phyloP scores from a whole-genome alignment of 2,797 vertebrate genomes.

The Thamnophis elegans region DNA sequence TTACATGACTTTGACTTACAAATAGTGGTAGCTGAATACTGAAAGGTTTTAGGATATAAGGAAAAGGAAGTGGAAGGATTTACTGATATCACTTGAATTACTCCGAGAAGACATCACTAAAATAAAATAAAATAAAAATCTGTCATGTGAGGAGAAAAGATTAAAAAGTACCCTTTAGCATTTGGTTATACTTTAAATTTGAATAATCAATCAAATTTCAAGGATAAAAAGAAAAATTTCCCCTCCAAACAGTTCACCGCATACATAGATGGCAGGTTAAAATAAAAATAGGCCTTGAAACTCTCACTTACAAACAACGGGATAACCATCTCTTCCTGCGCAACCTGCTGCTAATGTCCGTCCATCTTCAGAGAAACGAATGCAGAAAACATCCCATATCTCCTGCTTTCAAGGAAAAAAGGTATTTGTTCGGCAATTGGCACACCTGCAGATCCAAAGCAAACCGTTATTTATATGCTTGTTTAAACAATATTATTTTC shows the following conservation, averaged over 20 bases:
- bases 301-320: slow-evolving; percentile 82
- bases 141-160: not conserved
- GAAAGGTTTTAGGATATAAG: not conserved
- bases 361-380: slow-evolving; percentile 88
- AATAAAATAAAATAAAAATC: not conserved
- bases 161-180: not conserved
- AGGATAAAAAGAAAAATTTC: not conserved
- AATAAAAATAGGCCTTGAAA: not conserved
- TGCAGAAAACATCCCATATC: slow-evolving; percentile 89
- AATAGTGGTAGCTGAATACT: not conserved
- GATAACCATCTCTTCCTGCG: slow-evolving; percentile 89
- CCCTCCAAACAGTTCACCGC: not conserved
- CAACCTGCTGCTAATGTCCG: slow-evolving; percentile 88
- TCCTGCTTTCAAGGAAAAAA: slow-evolving; percentile 85
- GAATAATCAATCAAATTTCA: not conserved
- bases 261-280: not conserved
- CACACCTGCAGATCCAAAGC: slow-evolving; percentile 79
- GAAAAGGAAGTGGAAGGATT: not conserved
- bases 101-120: not conserved
- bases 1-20: not conserved
- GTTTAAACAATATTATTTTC: not conserved
- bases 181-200: not conserved
- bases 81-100: not conserved
- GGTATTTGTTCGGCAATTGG: slow-evolving; percentile 89
- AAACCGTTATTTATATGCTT: slow-evolving; percentile 13